A percentile compares a stretch with the other conserved stretches of the same genome.
phyloP scores from a whole-genome alignment of 2,888 invertebrate genomes.

The Sceliomorpha sp. region DNA sequence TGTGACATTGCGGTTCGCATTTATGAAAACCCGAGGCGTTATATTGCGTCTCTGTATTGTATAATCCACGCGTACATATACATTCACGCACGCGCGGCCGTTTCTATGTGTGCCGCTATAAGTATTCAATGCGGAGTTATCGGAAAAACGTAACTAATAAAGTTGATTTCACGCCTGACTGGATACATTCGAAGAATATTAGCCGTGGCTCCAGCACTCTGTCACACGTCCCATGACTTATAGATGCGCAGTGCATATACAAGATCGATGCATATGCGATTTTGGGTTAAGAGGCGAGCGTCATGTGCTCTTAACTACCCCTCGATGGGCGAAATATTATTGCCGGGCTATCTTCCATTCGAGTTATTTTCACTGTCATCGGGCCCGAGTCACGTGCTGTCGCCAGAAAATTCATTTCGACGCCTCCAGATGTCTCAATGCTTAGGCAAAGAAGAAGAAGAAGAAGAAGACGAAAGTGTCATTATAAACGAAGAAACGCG shows the following conservation, averaged over 20 bases:
- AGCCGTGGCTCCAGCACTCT: slow-evolving; percentile 41
- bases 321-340: slow-evolving; percentile 77
- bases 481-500: no score
- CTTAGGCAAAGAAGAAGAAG: no score
- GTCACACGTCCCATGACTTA: slow-evolving; percentile 43
- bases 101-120: slow-evolving; percentile 6
- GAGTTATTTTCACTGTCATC: slow-evolving; percentile 47
- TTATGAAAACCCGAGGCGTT: slow-evolving; percentile 47
- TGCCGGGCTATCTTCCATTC: slow-evolving; percentile 59
- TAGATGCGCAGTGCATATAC: slow-evolving; percentile 45
- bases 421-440: slow-evolving; percentile 6
- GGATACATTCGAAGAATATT: slow-evolving; percentile 66
- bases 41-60: slow-evolving; percentile 27
- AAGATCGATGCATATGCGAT: slow-evolving; percentile 62
- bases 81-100: slow-evolving; percentile 8
- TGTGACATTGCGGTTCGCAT: slow-evolving; percentile 45
- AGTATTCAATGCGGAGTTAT: slow-evolving; percentile 56
- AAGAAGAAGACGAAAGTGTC: no score
- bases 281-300: slow-evolving; percentile 76
- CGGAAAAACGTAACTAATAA: slow-evolving; percentile 70
- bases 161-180: slow-evolving; percentile 76
- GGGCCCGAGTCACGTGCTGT: slow-evolving; percentile 34
- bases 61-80: slow-evolving; percentile 30
- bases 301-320: slow-evolving; percentile 78
- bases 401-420: slow-evolving; percentile 24